These are phyloP conservation scores for Hydractinia echinata DNA, from an alignment of 30 jellyfish, hydroid and myxozoan species.

Conservation along the genomic window DNA sequence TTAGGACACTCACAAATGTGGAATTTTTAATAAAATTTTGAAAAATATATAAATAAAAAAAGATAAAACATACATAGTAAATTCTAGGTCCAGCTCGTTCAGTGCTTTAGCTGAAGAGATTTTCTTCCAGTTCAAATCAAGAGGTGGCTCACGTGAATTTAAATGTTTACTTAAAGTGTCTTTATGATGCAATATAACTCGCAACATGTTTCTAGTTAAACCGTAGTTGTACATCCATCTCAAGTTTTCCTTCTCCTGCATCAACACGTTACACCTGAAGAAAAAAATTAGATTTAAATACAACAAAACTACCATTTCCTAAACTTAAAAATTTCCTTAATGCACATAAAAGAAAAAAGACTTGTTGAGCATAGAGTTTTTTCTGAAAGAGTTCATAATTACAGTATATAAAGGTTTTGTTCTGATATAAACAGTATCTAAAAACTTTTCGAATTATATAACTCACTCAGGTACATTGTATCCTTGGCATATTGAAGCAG, in stretches of 20 bases:
- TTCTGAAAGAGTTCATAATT: too few species aligned
- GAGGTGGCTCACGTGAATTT: neutral
- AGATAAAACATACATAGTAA: conserved; percentile 19
- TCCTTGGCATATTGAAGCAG: conserved; percentile 90
- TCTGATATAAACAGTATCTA: too few species aligned
- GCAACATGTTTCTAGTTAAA: conserved; percentile 49
- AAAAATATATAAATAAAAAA: neutral
- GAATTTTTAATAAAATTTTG: neutral
- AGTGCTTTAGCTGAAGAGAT: conserved; percentile 63
- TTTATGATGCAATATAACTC: conserved; percentile 48
- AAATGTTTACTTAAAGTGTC: conserved; percentile 35
- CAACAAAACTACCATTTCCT: too few species aligned
- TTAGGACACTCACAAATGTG: neutral
- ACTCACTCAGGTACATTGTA: conserved; percentile 61
- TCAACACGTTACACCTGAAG: conserved; percentile 49
- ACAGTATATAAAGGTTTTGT: too few species aligned
- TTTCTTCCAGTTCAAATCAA: conserved; percentile 61
- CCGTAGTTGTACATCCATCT: conserved; percentile 68
- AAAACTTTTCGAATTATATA: too few species aligned
- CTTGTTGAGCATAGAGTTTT: too few species aligned
- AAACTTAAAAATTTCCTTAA: too few species aligned
- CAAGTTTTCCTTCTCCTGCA: conserved; percentile 67
- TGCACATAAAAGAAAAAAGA: too few species aligned
- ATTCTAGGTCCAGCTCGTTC: conserved; percentile 54
- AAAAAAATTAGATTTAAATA: neutral